A percentile compares a stretch with the other conserved stretches of the same genome.
phyloP scores from a whole-genome alignment of 2,797 vertebrate species.

The Thamnophis elegans region DNA sequence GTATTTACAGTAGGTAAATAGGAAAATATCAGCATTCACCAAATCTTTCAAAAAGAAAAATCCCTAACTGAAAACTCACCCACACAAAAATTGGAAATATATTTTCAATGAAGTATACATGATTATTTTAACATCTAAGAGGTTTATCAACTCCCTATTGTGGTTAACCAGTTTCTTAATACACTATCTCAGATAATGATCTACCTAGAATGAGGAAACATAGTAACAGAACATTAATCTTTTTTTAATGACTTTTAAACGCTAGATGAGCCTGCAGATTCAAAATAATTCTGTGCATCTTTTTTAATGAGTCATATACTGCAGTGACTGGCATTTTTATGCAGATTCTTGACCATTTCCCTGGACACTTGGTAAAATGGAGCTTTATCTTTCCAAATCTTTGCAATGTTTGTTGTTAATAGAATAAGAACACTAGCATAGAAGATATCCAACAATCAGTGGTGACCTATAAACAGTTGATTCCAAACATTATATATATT shows the following conservation, averaged over 20 bases:
- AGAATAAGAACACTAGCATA: constrained; percentile 44
- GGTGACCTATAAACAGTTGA: constrained; percentile 55
- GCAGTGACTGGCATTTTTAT: background rate
- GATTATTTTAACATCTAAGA: background rate
- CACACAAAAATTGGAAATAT: rapidly evolving
- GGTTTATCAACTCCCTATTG: background rate
- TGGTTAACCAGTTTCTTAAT: background rate
- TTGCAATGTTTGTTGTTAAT: constrained; percentile 54
- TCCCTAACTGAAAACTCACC: background rate
- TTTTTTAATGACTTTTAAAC: rapidly evolving
- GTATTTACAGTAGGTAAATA: background rate
- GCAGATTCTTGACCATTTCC: background rate
- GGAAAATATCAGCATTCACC: background rate
- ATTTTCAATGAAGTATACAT: rapidly evolving
- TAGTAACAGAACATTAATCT: background rate
- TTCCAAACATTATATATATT: constrained; percentile 38
- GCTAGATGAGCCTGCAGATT: rapidly evolving
- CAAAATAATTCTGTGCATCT: rapidly evolving
- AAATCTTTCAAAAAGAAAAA: background rate
- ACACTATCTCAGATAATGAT: background rate
- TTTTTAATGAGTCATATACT: rapidly evolving
- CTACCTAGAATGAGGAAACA: background rate
- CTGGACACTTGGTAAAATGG: constrained; percentile 32
- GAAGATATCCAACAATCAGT: constrained; percentile 37
- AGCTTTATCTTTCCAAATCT: constrained; percentile 24